These are phyloP conservation scores for Globicephala melas DNA, from an alignment of 2,113 vertebrate species.

Conservation along the genomic window DNA sequence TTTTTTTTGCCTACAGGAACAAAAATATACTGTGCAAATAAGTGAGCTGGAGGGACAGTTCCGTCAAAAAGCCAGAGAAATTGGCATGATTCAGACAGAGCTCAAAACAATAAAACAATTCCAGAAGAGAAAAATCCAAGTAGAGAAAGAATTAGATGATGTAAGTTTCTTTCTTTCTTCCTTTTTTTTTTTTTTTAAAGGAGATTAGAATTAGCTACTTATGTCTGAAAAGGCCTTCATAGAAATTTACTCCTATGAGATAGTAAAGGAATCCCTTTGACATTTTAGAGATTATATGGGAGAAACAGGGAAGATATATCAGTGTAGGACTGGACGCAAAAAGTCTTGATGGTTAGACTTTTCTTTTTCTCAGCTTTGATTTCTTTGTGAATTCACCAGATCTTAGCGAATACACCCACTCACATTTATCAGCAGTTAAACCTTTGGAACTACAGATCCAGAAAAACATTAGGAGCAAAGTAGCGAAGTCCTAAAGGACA, in stretches of 20 bases:
- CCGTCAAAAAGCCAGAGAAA: slow-evolving; percentile 83
- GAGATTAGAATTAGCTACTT: neutral
- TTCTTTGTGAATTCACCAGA: neutral
- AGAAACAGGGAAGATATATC: neutral
- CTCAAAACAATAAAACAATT: slow-evolving; percentile 87
- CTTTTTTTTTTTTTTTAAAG: neutral
- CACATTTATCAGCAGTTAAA: neutral
- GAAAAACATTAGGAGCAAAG: neutral
- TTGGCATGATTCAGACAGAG: slow-evolving; percentile 85
- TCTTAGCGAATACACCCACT: neutral
- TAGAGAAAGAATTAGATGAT: slow-evolving; percentile 88
- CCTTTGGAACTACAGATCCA: neutral
- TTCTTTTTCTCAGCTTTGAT: slow-evolving; percentile 4
- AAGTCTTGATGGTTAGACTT: neutral
- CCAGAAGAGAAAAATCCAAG: slow-evolving; percentile 82
- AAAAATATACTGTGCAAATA: slow-evolving; percentile 79
- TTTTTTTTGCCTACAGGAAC: slow-evolving; percentile 77
- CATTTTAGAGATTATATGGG: neutral
- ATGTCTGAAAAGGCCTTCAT: neutral
- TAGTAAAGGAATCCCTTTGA: neutral
- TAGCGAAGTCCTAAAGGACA: neutral
- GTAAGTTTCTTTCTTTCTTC: slow-evolving; percentile 62
- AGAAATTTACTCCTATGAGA: neutral
- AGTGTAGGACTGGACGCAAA: neutral
- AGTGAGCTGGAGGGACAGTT: slow-evolving; percentile 85